phyloP scores from a whole-genome alignment of 2,113 vertebrate species.

The Rhombomys opimus region DNA sequence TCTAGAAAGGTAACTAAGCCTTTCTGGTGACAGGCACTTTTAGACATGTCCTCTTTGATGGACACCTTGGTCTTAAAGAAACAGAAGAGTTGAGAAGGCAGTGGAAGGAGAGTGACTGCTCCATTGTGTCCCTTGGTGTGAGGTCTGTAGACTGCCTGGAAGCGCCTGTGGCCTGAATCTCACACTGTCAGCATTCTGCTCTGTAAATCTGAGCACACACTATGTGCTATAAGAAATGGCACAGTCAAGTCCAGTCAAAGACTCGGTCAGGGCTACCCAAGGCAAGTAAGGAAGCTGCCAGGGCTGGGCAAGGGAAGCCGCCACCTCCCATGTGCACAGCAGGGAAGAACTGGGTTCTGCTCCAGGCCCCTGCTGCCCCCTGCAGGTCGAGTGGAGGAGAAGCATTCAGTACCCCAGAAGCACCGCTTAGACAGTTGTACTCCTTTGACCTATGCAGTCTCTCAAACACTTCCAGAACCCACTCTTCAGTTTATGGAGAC shows the following conservation, averaged over 20 bases:
- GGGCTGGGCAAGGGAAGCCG: no score
- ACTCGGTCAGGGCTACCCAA: neutral
- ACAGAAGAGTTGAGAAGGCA: neutral
- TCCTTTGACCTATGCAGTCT: rapidly evolving
- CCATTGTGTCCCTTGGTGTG: rapidly evolving
- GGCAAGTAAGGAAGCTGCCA: neutral
- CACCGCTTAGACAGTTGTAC: neutral
- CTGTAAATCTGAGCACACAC: neutral
- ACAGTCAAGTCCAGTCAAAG: neutral
- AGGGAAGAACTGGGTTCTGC: neutral
- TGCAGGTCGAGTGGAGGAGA: neutral
- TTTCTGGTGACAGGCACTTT: neutral
- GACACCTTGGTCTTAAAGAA: neutral
- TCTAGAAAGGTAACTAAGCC: neutral
- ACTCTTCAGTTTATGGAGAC: neutral
- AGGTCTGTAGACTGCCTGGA: neutral
- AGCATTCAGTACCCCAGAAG: neutral
- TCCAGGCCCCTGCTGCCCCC: neutral
- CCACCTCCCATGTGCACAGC: neutral
- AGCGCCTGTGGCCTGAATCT: neutral
- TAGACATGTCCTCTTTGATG: rapidly evolving
- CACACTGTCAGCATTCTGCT: neutral
- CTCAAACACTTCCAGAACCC: neutral
- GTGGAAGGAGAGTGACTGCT: neutral
- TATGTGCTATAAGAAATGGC: neutral